Conservation (phyloP, 2,888 invertebrate genomes). For the Agrotis exclamationis region DNA sequence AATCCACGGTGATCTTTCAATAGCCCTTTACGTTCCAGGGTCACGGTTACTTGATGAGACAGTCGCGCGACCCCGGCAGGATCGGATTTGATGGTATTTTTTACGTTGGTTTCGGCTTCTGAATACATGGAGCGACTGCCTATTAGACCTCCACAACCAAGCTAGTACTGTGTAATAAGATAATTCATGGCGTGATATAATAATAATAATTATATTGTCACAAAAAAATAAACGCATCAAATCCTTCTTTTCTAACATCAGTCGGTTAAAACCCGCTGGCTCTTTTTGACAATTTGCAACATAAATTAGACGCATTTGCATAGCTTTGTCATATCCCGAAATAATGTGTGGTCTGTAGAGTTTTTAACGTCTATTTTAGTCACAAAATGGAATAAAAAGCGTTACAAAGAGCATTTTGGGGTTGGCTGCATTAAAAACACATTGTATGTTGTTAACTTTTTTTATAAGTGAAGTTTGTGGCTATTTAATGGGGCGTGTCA, state of each 20-base stretch:
- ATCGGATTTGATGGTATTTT: no score
- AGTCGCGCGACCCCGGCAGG: no score
- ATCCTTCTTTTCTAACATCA: no score
- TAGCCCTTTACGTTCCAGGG: no score
- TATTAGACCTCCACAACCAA: neutral
- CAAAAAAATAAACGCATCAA: no score
- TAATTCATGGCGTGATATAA: neutral
- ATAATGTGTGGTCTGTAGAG: constrained; percentile 29
- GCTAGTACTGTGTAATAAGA: neutral
- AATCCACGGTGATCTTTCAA: no score
- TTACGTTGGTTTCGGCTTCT: no score
- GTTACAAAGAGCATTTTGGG: constrained; percentile 43
- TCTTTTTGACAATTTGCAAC: constrained; percentile 59
- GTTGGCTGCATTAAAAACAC: constrained; percentile 48
- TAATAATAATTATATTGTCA: no score
- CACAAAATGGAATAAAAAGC: constrained; percentile 44
- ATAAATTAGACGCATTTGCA: constrained; percentile 60
- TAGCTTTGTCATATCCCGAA: constrained; percentile 52
- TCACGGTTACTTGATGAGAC: no score
- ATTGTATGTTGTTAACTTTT: constrained; percentile 26
- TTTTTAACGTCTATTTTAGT: constrained; percentile 51
- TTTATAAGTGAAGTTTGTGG: constrained; percentile 11
- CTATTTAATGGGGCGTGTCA: neutral
- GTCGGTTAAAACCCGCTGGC: neutral
- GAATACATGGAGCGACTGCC: neutral